Conservation (phyloP, 2,888 invertebrate species). For the Spialia ferax region DNA sequence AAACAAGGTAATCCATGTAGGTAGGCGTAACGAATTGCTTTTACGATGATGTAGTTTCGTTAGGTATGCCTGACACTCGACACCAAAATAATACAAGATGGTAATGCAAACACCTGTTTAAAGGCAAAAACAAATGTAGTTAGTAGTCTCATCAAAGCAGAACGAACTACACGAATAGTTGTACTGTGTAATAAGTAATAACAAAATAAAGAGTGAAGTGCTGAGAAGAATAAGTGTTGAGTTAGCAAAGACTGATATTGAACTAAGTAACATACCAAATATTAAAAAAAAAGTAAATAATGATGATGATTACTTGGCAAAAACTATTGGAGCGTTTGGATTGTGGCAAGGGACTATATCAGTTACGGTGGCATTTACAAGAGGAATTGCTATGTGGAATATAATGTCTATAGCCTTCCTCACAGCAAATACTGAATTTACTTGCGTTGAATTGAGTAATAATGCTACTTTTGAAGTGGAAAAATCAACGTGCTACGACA, state of each 20-base stretch:
- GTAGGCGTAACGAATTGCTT: constrained; percentile 16
- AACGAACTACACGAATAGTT: constrained; percentile 11
- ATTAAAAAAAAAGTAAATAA: constrained; percentile 24
- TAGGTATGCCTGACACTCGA: constrained; percentile 13
- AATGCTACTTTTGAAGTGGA: constrained; percentile 48
- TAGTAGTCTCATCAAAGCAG: constrained; percentile 9
- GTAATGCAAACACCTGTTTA: constrained; percentile 14
- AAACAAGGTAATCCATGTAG: constrained; percentile 5
- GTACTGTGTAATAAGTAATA: constrained; percentile 1
- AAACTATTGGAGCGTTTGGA: constrained; percentile 64
- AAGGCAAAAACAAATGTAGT: constrained; percentile 12
- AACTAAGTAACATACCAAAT: not conserved
- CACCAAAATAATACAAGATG: constrained; percentile 15
- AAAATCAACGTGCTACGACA: constrained; percentile 61
- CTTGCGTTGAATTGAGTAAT: constrained; percentile 54
- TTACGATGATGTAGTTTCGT: constrained; percentile 4
- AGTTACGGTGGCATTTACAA: constrained; percentile 47
- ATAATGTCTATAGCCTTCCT: constrained; percentile 59
- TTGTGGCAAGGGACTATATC: constrained; percentile 58
- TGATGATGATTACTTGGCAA: constrained; percentile 63
- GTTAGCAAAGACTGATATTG: constrained; percentile 1
- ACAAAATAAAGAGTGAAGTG: constrained; percentile 31
- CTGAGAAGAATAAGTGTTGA: constrained; percentile 16
- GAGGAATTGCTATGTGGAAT: constrained; percentile 59
- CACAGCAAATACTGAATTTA: constrained; percentile 59